Evolutionary conservation across 2,797 vertebrate genomes (phyloP).

Genomic region (Sebastes steindachneri): DNA sequence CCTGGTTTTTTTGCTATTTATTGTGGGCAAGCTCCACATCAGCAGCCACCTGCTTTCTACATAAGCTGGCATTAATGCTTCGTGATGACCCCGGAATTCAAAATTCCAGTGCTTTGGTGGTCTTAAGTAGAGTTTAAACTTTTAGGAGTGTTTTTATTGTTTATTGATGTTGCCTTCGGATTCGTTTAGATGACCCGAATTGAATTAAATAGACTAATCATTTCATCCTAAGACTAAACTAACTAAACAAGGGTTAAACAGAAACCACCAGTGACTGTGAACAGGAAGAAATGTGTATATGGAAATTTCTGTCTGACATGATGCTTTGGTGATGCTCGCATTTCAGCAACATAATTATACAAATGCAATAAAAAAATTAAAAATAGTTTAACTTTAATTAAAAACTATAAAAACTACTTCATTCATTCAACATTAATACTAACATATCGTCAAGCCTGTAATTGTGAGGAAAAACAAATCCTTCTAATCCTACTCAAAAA

Average conservation of each 20-base stretch:
- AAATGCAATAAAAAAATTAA: background rate
- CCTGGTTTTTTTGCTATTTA: constrained; percentile 24
- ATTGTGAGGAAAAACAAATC: background rate
- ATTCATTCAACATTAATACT: background rate
- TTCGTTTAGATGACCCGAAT: background rate
- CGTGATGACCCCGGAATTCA: background rate
- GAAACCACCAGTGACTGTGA: background rate
- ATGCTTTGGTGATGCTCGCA: background rate
- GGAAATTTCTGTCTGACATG: background rate
- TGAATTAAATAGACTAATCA: background rate
- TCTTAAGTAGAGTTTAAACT: background rate
- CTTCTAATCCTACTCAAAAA: constrained; percentile 2
- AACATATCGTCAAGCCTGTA: background rate
- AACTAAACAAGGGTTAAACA: background rate
- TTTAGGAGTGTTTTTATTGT: background rate
- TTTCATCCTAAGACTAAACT: background rate
- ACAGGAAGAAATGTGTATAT: background rate
- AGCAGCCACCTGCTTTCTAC: constrained; percentile 16
- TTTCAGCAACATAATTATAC: background rate
- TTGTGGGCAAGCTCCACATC: constrained; percentile 7
- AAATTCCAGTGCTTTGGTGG: background rate
- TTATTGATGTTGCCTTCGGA: background rate
- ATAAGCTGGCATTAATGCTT: constrained; percentile 6
- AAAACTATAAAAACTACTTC: background rate
- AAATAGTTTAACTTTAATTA: background rate